A percentile compares a stretch with the other conserved stretches of the same genome.
Conservation (phyloP, 2,888 invertebrate species). For the Hypsopygia costalis region DNA sequence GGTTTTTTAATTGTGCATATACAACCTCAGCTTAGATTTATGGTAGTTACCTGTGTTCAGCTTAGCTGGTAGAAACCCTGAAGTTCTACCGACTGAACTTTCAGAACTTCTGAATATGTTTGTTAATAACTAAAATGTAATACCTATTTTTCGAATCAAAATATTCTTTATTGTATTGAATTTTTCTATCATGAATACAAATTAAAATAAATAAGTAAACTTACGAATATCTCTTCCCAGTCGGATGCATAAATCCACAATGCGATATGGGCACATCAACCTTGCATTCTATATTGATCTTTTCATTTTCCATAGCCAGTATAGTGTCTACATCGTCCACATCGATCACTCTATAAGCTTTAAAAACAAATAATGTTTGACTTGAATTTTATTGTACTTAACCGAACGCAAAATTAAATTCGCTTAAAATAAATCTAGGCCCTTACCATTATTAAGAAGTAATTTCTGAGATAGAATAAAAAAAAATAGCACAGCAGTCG, state of each 20-base stretch:
- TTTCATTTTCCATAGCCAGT: constrained; percentile 55
- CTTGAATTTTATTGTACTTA: background rate
- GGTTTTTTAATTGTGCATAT: too few species aligned
- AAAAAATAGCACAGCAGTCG: constrained; percentile 8
- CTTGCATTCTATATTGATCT: constrained; percentile 53
- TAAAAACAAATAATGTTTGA: too few species aligned
- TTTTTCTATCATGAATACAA: too few species aligned
- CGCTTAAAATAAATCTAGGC: background rate
- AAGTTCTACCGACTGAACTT: too few species aligned
- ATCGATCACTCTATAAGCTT: constrained; percentile 56
- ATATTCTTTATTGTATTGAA: too few species aligned
- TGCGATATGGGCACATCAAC: constrained; percentile 58
- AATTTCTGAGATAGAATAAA: constrained; percentile 1
- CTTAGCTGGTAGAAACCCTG: too few species aligned
- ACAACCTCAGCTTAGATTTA: too few species aligned
- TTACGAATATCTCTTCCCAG: constrained; percentile 67
- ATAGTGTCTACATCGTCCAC: constrained; percentile 50
- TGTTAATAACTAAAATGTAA: too few species aligned
- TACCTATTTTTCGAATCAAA: too few species aligned
- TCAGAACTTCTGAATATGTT: too few species aligned
- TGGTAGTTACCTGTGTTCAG: too few species aligned
- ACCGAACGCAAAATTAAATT: background rate
- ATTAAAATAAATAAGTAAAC: constrained; percentile 22
- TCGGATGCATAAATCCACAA: constrained; percentile 66
- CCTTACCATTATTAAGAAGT: constrained; percentile 1